Base-by-base conservation (phyloP, 2,113 vertebrate genomes). In the Electrona antarctica region DNA sequence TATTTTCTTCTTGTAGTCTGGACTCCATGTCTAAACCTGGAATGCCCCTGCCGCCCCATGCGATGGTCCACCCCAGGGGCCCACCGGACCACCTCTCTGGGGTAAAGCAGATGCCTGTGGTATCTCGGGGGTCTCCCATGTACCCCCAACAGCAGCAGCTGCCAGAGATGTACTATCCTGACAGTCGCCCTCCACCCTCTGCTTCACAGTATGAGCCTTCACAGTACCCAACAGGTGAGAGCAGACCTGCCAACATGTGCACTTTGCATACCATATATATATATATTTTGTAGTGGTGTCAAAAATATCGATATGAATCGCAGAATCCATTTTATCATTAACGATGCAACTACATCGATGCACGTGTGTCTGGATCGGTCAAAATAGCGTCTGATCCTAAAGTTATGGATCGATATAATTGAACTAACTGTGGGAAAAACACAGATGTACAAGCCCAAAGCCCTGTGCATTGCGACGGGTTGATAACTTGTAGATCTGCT, bases 181-280 rank as follows among this genome's bases (percentile, higher is more conserved):
- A 97, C 54, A 83, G 93, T 58, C 92, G 97, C 62, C 86, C 88
- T 2, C 90, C 89, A n/a, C 94, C 94, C 28, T 90, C 95, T 68
- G 95, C 95, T 10, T 94, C 95, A 33, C 93, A 95, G 0, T 98
- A 98, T 87, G 97, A 98, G n/a, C 86, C 93, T 74, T 84, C 94
- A 0, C 93, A 95, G 13, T 99, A 96, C 82, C 90, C 94, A 12
- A 83, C 95, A 92, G 95, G 98, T 98, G 87, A 80, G 74, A 2
- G 7, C 62, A 41, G 33, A 41, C 33, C 33, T 41, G 29, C 29
- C 29, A 2, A 33, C 29, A 4, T 33, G 29, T 33, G 4, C 29
- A 33, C 4, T 33, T 33, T 33, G 33, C 33, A 41, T 41, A 41
- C 33, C 33, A 41, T 41, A 2, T 41, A 41, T 41, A 2, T 41